Percentiles rank a stretch among this genome's conserved stretches.
Evolutionary conservation across 2,113 vertebrate genomes (phyloP).

Genomic region (Hystrix brachyura): DNA sequence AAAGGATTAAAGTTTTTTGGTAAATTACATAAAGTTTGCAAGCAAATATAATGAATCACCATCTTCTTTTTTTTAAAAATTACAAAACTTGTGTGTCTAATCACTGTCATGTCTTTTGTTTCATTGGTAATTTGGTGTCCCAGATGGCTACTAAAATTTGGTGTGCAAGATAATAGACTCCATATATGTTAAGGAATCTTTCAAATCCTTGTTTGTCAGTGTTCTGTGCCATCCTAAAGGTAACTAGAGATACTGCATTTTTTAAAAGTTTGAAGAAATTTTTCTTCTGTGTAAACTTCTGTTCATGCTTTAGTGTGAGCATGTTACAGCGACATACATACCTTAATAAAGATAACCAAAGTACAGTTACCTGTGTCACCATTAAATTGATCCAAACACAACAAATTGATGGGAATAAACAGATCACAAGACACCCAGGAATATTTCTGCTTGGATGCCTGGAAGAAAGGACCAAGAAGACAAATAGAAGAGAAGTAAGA

Average conservation of each 20-base stretch:
- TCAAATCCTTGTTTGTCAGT: background rate
- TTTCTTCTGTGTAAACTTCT: background rate
- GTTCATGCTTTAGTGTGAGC: background rate
- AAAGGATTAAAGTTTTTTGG: conserved; percentile 23
- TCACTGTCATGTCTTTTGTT: conserved; percentile 18
- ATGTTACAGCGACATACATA: background rate
- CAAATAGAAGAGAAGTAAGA: background rate
- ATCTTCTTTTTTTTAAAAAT: background rate
- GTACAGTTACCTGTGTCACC: background rate
- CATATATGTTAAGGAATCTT: background rate
- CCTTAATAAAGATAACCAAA: background rate
- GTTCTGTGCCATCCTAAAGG: background rate
- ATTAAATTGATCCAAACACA: background rate
- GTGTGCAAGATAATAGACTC: background rate
- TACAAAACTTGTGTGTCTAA: background rate
- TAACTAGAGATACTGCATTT: background rate
- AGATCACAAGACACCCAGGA: background rate
- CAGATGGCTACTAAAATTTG: conserved; percentile 44
- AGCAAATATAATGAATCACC: background rate
- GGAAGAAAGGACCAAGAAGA: background rate
- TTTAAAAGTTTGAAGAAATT: background rate
- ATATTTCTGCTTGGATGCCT: background rate
- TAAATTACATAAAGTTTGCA: conserved; percentile 19
- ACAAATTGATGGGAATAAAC: background rate
- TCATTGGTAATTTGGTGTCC: conserved; percentile 23